Evolutionary conservation across 2,113 vertebrate genomes (phyloP).

Genomic region (Pedionomus torquatus): DNA sequence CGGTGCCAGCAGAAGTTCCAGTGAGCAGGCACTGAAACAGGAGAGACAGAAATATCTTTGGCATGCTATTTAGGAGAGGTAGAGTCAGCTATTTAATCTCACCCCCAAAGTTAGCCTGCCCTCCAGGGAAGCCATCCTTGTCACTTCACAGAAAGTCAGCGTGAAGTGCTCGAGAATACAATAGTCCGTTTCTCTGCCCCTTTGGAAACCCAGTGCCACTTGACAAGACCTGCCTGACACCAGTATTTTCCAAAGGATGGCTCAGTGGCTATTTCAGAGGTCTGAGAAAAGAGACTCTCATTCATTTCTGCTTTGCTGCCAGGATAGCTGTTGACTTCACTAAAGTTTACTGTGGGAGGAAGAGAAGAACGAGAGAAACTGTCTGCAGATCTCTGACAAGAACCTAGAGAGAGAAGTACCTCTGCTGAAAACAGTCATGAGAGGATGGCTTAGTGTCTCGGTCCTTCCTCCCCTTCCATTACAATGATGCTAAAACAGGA

Average conservation of each 20-base stretch:
- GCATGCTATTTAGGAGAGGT: neutral
- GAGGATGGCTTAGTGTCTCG: neutral
- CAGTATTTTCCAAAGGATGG: neutral
- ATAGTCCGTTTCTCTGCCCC: neutral
- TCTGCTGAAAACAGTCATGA: neutral
- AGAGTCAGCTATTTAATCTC: neutral
- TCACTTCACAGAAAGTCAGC: neutral
- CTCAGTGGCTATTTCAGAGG: neutral
- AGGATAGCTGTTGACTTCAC: neutral
- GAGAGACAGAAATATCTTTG: neutral
- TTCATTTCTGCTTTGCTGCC: neutral
- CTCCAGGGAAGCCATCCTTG: conserved; percentile 3
- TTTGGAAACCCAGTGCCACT: neutral
- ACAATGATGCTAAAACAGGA: neutral
- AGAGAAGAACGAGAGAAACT: neutral
- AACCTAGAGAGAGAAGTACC: neutral
- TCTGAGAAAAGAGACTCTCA: neutral
- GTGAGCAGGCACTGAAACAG: neutral
- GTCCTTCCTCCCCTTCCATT: neutral
- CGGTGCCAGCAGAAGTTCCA: neutral
- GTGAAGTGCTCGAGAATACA: neutral
- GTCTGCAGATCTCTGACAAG: neutral
- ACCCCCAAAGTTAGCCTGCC: neutral
- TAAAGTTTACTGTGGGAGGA: neutral
- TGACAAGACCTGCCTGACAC: neutral